Base-by-base conservation (phyloP, 2,113 vertebrate genomes). In the Brienomyrus brachyistius region DNA sequence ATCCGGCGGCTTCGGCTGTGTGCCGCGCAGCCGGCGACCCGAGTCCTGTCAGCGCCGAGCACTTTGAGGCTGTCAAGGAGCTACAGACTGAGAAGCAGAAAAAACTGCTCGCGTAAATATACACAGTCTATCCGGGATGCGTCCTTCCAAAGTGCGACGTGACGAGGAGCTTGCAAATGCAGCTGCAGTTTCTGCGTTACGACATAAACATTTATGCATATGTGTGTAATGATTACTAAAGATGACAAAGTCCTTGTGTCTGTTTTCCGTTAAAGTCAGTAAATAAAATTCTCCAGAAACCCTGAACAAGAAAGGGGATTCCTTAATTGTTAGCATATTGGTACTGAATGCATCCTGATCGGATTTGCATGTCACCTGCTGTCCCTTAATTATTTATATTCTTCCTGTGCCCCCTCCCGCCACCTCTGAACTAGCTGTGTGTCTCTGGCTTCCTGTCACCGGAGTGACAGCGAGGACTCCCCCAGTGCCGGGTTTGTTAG, bases 401-500 rank as follows among this genome's bases (percentile, higher is more conserved):
- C 93, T 93, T 54, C 21, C 82, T 66, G 3, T 56, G 31, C 0
- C 51, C 51, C 51, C 85, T 43, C 51, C 11, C 10, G 13, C 48
- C 50, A 35, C 50, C 85, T 87, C 85, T 54, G 85, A 87, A 54
- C 91, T 93, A 94, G 92, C 94, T 95, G 92, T 89, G 90, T 74
- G 88, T 91, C 91, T 92, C 91, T 91, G 93, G 91, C 90, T 95
- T 95, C 93, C 93, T 94, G 93, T 94, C 94, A 92, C 94, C 92
- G 91, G 90, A n/a, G 13, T 52, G 90, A 88, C 90, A 92, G 93
- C 80, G 93, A 91, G 94, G 90, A 83, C 45, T 93, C 90, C 92
- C 85, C 50, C 85, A 35, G 92, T 89, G 93, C 91, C 85, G 92
- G 93, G 94, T 96, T 96, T 97, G 95, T 96, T 96, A 97, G 95